phyloP scores from a whole-genome alignment of 2,797 vertebrate species.

The Pseudomugil gertrudae region DNA sequence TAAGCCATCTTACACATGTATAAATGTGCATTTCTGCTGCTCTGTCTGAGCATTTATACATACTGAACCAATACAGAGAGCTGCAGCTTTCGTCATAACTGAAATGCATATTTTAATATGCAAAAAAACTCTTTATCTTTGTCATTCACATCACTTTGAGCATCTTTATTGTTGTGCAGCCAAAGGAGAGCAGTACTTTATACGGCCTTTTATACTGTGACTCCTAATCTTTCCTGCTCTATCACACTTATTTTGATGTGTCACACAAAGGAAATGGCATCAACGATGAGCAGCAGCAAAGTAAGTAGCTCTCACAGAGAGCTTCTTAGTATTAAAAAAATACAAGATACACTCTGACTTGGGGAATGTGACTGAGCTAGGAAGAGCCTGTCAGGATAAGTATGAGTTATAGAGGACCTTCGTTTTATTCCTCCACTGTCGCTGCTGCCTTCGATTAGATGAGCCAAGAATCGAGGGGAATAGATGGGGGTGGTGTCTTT shows the following conservation, averaged over 20 bases:
- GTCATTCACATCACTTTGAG: slow-evolving; percentile 26
- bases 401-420: slow-evolving; percentile 38
- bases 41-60: slow-evolving; percentile 11
- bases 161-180: slow-evolving; percentile 47
- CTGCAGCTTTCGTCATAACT: slow-evolving; percentile 7
- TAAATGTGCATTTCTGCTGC: background rate
- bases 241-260: slow-evolving; percentile 46
- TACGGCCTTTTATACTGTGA: slow-evolving; percentile 33
- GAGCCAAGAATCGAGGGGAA: slow-evolving; percentile 32
- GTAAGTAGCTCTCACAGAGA: slow-evolving; percentile 43
- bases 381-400: slow-evolving; percentile 35
- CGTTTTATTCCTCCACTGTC: slow-evolving; percentile 35
- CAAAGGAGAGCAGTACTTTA: slow-evolving; percentile 37
- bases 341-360: slow-evolving; percentile 37
- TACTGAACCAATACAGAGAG: slow-evolving; percentile 5
- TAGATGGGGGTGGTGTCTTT: slow-evolving; percentile 48
- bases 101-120: slow-evolving; percentile 39
- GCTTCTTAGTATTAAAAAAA: slow-evolving; percentile 35
- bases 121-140: slow-evolving; percentile 27
- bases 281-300: slow-evolving; percentile 38
- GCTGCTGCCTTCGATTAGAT: slow-evolving; percentile 51
- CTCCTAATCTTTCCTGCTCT: slow-evolving; percentile 34
- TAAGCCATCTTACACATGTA: background rate
- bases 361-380: slow-evolving; percentile 33
- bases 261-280: slow-evolving; percentile 39